Evolutionary conservation across 2,888 invertebrate species (phyloP).

Genomic region (Drosophila kanekoi): DNA sequence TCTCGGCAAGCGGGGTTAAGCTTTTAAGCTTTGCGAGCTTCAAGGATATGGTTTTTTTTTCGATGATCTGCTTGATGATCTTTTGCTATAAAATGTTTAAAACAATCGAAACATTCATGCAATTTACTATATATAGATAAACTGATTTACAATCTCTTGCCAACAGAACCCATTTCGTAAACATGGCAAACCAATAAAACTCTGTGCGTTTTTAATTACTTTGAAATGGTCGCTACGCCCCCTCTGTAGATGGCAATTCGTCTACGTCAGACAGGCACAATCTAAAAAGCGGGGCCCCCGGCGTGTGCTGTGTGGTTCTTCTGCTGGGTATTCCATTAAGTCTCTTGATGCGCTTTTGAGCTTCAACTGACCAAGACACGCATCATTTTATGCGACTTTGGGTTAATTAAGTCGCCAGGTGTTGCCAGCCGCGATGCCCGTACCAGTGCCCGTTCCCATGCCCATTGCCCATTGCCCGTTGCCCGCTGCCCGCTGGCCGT

Average conservation of each 20-base stretch:
- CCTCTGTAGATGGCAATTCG: conserved; percentile 62
- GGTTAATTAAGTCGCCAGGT: conserved; percentile 76
- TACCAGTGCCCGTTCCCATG: conserved; percentile 25
- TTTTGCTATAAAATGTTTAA: conserved; percentile 37
- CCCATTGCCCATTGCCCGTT: background rate
- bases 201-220: conserved; percentile 65
- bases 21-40: background rate
- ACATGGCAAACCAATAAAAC: conserved; percentile 38
- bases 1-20: background rate
- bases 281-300: conserved; percentile 31
- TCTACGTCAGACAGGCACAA: conserved; percentile 64
- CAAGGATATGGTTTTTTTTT: conserved; percentile 27
- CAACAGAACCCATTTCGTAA: conserved; percentile 3
- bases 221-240: conserved; percentile 62
- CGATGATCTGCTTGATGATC: conserved; percentile 5
- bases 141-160: conserved; percentile 28
- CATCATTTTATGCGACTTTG: conserved; percentile 63
- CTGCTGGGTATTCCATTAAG: conserved; percentile 43
- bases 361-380: conserved; percentile 61
- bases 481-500: background rate
- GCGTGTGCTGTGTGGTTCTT: conserved; percentile 18
- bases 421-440: conserved; percentile 28
- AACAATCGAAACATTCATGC: conserved; percentile 25
- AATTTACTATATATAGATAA: conserved; percentile 41
- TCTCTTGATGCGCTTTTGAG: conserved; percentile 52